Evolutionary conservation across 1,140 invertebrate genomes (phyloP), one percentile per base, ranked within the genome.

Genomic region (Eupeodes corollae): DNA sequence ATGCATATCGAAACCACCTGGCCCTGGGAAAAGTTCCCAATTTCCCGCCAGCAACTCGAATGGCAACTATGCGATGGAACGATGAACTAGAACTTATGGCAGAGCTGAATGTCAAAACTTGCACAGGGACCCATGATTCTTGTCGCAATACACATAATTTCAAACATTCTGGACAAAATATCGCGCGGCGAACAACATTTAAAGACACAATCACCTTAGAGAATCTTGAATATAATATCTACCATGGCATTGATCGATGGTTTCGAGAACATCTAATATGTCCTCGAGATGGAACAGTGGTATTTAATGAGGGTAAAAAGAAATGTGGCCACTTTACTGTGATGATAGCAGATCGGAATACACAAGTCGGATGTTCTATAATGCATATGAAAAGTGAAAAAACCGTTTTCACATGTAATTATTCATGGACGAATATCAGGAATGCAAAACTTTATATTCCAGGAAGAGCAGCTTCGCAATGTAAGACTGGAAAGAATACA

Each of bases 51-150:
- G 62, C 62, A 35, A 60, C 59, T 15, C 55, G 59, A 33, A 65
- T 65, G 62, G 56, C 59, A 42, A 64, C 61, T 33, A 64, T 61
- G 42, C 42, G 56, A 42, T 66, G 63, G 63, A 53, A 57, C 45
- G 52, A 60, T 9, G 63, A 66, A 32, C 44, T 66, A 42, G 60
- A 63, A 34, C 48, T 44, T 6, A 9, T 66, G 42, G 63, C 63
- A 12, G 45, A 47, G 9, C 41, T 66, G 3, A 66, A 66, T 42
- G 60, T 63, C 0, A 52, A 38, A 21, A 56, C 54, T 44, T 66
- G 63, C 14, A 6, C 49, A 40, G 60, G 66, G 54, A 15, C 33
- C 0, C 63, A 66, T 48, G 63, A 66, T 6, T 48, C 41, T 1
- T 66, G 63, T 47, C 63, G 44, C 49, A 66, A 63, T 21, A 66